Conservation (phyloP, 2,113 vertebrate species). For the Heptranchias perlo region DNA sequence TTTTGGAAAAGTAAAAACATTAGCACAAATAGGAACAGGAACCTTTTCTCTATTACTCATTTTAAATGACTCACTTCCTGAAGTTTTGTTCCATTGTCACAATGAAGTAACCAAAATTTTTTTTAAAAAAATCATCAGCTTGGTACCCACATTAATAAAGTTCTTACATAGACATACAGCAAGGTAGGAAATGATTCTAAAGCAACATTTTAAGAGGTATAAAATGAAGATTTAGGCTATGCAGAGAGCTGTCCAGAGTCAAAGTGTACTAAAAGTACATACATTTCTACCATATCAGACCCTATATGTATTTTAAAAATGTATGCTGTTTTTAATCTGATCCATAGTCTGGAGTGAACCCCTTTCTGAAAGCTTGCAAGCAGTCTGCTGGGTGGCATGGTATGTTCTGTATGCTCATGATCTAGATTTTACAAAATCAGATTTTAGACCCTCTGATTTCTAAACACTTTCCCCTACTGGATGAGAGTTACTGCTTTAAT, state of each 20-base stretch:
- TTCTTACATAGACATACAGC: background rate
- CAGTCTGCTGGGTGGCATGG: too few relatives aligned
- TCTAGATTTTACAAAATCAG: too few relatives aligned
- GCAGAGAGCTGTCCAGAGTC: background rate
- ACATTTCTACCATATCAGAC: too few relatives aligned
- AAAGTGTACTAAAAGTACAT: background rate
- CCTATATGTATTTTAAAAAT: too few relatives aligned
- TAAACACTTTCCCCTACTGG: too few relatives aligned
- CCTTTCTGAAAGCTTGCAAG: too few relatives aligned
- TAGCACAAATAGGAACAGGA: background rate
- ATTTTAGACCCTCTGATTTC: too few relatives aligned
- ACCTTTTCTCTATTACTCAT: background rate
- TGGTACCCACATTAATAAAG: background rate
- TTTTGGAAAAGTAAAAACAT: background rate
- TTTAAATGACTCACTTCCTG: background rate
- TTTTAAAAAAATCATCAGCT: background rate
- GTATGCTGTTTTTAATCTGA: too few relatives aligned
- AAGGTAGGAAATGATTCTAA: background rate
- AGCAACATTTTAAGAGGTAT: background rate
- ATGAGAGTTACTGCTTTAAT: too few relatives aligned
- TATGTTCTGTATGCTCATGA: too few relatives aligned
- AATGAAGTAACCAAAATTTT: background rate
- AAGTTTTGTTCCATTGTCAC: background rate
- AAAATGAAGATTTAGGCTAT: background rate
- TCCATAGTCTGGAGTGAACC: too few relatives aligned